These are phyloP conservation scores for Sialia sialis DNA, from an alignment of 2,113 vertebrate species.

Conservation along the genomic window DNA sequence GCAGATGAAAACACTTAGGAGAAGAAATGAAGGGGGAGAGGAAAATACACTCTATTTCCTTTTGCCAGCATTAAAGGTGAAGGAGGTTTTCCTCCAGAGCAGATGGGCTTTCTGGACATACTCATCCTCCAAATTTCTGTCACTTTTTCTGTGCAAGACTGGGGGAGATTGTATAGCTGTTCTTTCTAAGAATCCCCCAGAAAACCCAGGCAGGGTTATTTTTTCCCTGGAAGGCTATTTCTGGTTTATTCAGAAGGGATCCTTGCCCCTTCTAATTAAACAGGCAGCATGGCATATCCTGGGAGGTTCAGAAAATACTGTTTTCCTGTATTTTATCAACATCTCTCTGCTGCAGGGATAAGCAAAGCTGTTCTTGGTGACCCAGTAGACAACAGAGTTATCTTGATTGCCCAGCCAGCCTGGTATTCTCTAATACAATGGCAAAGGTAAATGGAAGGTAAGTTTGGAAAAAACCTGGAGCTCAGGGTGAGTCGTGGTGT, in stretches of 20 bases:
- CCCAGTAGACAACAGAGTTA: not conserved
- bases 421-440: not conserved
- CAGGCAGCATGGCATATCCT: not conserved
- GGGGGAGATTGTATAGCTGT: not conserved
- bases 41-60: not conserved
- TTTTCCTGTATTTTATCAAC: not conserved
- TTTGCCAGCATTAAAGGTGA: not conserved
- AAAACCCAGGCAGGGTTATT: not conserved
- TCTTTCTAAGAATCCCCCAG: not conserved
- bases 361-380: not conserved
- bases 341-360: not conserved
- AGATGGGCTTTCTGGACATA: not conserved
- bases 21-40: not conserved
- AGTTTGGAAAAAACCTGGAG: not conserved
- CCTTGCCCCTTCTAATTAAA: constrained; percentile 16
- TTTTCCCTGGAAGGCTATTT: constrained; percentile 10
- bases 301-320: not conserved
- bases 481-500: not conserved
- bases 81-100: not conserved
- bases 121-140: not conserved
- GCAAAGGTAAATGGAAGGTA: not conserved
- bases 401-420: not conserved
- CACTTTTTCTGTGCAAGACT: not conserved
- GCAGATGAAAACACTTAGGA: not conserved
- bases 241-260: not conserved